A percentile compares a stretch with the other conserved stretches of the same genome.
phyloP scores from a whole-genome alignment of 35 echinoderm and acorn worm species.

The Lytechinus variegatus region DNA sequence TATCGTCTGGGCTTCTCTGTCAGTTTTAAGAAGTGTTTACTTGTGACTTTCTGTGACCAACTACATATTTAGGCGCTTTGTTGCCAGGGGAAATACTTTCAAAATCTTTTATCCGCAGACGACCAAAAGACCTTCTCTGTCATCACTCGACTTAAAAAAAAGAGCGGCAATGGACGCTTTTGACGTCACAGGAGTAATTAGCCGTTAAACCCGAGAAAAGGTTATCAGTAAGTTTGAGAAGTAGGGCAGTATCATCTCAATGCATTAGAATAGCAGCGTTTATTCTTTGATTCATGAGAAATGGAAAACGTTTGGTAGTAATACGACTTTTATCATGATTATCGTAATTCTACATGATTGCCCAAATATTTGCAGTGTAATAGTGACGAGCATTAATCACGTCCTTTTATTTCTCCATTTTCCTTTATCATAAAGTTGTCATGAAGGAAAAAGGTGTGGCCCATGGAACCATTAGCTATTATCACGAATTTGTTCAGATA shows the following conservation, averaged over 20 bases:
- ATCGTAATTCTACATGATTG: not conserved
- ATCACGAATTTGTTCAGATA: too few relatives aligned
- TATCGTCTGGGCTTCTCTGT: not conserved
- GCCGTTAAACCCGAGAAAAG: not conserved
- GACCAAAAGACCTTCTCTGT: not conserved
- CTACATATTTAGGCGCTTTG: not conserved
- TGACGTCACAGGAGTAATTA: constrained; percentile 41
- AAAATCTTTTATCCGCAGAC: not conserved
- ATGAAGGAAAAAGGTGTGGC: too few relatives aligned
- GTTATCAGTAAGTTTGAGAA: constrained; percentile 7
- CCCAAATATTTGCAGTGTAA: not conserved
- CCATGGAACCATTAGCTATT: too few relatives aligned
- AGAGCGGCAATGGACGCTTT: not conserved
- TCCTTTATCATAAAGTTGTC: too few relatives aligned
- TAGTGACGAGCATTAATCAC: not conserved
- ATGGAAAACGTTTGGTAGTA: not conserved
- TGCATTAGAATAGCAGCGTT: not conserved
- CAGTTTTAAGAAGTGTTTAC: not conserved
- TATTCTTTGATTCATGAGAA: not conserved
- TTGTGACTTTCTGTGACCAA: not conserved
- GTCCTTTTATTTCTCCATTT: too few relatives aligned
- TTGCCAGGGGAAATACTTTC: constrained; percentile 4
- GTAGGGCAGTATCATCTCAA: not conserved
- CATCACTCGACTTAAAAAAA: constrained; percentile 29
- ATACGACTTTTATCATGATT: not conserved